These are phyloP conservation scores for Vidua macroura DNA, from an alignment of 2,113 vertebrate species.

Conservation along the genomic window DNA sequence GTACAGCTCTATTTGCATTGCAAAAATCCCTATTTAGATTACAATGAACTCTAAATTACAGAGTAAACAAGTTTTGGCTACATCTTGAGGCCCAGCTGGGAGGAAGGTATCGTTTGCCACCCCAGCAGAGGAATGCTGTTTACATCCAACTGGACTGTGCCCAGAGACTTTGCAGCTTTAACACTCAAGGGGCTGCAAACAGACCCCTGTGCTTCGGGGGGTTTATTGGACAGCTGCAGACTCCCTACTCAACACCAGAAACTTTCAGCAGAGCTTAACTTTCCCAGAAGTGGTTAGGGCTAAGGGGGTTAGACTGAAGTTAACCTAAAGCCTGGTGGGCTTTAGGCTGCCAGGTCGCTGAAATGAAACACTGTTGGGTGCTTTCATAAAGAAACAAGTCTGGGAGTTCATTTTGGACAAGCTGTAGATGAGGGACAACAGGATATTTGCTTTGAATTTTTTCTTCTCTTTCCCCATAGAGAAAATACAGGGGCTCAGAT, in stretches of 20 bases:
- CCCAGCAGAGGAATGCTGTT: constrained; percentile 47
- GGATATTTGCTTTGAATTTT: neutral
- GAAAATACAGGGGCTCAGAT: neutral
- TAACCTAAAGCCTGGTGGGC: neutral
- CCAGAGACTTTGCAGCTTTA: constrained; percentile 23
- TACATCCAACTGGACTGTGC: constrained; percentile 18
- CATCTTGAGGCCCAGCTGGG: constrained; percentile 38
- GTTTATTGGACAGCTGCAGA: neutral
- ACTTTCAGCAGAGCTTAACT: neutral
- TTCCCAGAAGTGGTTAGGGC: neutral
- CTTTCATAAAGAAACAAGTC: neutral
- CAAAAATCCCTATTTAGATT: constrained; percentile 56
- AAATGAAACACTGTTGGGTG: neutral
- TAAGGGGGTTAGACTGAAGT: neutral
- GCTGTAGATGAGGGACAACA: neutral
- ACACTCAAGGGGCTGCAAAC: neutral
- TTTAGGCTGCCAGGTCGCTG: neutral
- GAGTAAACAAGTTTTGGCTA: constrained; percentile 55
- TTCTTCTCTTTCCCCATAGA: neutral
- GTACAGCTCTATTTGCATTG: constrained; percentile 46
- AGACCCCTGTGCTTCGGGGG: neutral
- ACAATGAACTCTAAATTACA: constrained; percentile 58
- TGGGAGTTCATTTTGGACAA: neutral
- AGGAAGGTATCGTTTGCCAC: constrained; percentile 37
- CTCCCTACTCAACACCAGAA: neutral